Conservation (phyloP, 2,797 vertebrate species). For the Alectoris magna region DNA sequence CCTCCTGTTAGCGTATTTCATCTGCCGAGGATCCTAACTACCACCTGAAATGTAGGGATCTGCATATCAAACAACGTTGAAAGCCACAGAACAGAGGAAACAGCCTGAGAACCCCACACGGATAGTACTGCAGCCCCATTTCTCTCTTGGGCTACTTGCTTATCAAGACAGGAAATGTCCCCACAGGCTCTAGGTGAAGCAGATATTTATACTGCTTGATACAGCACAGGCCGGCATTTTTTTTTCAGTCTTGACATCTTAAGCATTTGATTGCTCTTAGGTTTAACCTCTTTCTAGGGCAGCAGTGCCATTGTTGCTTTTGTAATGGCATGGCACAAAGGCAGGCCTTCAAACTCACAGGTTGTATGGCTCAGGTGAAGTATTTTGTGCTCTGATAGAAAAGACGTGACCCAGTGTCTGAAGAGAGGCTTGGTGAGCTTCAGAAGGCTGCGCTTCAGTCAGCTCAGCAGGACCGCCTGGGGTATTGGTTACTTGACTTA, state of each 20-base stretch:
- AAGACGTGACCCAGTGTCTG: not conserved
- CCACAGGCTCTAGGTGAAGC: not conserved
- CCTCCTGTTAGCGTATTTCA: not conserved
- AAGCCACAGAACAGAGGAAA: not conserved
- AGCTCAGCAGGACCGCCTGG: fast-evolving
- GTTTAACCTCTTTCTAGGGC: not conserved
- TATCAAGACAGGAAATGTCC: not conserved
- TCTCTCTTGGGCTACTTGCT: fast-evolving
- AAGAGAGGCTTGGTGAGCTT: not conserved
- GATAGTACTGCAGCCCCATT: not conserved
- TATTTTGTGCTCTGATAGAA: not conserved
- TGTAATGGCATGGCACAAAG: not conserved
- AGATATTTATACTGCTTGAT: not conserved
- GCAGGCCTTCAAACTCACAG: not conserved
- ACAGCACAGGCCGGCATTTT: not conserved
- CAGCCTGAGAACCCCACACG: not conserved
- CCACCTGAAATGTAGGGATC: not conserved
- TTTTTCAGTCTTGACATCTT: not conserved
- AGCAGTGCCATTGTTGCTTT: not conserved
- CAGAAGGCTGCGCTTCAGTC: not conserved
- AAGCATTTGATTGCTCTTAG: not conserved
- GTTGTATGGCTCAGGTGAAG: not conserved
- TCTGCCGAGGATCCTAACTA: not conserved
- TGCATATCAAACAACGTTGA: not conserved
- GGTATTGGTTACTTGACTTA: not conserved